Evolutionary conservation across 1,140 invertebrate genomes (phyloP).

Genomic region (Drosophila tsacasi): DNA sequence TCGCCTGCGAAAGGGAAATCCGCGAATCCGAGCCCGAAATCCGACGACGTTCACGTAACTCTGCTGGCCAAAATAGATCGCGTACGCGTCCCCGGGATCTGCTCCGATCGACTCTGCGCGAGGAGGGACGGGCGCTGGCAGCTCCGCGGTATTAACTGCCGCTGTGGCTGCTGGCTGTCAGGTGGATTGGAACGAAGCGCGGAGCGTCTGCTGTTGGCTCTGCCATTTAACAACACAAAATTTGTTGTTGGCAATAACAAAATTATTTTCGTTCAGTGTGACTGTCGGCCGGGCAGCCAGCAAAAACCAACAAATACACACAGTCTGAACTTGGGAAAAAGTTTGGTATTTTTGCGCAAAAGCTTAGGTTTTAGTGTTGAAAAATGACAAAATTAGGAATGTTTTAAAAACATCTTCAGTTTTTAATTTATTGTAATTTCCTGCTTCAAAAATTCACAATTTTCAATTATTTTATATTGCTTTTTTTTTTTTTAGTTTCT

Average conservation of each 20-base stretch:
- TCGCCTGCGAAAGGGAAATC: constrained; percentile 5
- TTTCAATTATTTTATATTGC: too few species aligned
- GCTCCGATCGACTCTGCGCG: constrained; percentile 9
- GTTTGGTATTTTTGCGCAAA: constrained; percentile 1
- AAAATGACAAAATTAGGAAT: not conserved
- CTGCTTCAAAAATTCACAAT: too few species aligned
- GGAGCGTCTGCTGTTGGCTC: constrained; percentile 24
- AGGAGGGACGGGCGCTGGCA: constrained; percentile 14
- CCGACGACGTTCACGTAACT: constrained; percentile 31
- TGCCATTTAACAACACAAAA: constrained; percentile 47
- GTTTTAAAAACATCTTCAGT: not conserved
- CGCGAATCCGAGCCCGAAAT: constrained; percentile 17
- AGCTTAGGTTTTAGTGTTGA: not conserved
- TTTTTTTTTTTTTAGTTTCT: too few species aligned
- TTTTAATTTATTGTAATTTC: too few species aligned
- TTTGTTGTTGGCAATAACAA: constrained; percentile 47
- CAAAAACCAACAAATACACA: constrained; percentile 33
- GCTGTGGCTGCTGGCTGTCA: constrained; percentile 20
- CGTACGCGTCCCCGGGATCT: constrained; percentile 11
- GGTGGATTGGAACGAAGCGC: constrained; percentile 32
- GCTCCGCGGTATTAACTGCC: constrained; percentile 38
- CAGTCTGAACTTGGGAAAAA: not conserved
- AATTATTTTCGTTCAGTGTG: constrained; percentile 41
- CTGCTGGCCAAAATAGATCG: constrained; percentile 18
- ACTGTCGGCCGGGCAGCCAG: not conserved